Evolutionary conservation across 2,797 vertebrate genomes (phyloP).

Genomic region (Phalanger gymnotis): DNA sequence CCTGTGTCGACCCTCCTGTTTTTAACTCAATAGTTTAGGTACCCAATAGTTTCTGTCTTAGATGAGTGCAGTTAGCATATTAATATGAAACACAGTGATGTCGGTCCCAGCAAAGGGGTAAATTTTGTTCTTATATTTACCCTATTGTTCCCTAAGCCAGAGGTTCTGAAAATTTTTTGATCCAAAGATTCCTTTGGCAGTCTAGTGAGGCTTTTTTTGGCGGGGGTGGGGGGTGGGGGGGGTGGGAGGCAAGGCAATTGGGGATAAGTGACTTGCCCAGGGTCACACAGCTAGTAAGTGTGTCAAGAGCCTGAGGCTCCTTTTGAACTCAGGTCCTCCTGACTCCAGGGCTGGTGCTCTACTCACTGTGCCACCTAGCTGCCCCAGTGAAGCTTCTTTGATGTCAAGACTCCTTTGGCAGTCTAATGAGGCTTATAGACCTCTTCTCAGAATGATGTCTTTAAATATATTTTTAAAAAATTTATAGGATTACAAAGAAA

Average conservation of each 20-base stretch:
- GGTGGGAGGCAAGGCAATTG: too few relatives aligned
- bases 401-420: neutral
- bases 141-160: neutral
- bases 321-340: too few relatives aligned
- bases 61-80: neutral
- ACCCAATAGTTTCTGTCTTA: neutral
- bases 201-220: neutral
- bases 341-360: too few relatives aligned
- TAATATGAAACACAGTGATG: neutral
- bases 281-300: too few relatives aligned
- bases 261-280: too few relatives aligned
- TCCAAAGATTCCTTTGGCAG: neutral
- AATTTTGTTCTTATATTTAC: neutral
- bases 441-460: neutral
- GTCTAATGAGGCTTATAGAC: neutral
- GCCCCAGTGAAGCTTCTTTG: too few relatives aligned
- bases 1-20: neutral
- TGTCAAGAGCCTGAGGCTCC: too few relatives aligned
- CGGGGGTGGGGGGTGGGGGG: too few relatives aligned
- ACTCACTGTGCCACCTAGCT: too few relatives aligned
- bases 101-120: neutral
- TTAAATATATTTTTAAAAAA: neutral
- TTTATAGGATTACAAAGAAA: neutral
- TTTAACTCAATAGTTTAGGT: neutral
- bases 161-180: neutral